These are phyloP conservation scores for Amphiprion clarkii DNA, from an alignment of 2,797 vertebrate species.

Conservation along the genomic window DNA sequence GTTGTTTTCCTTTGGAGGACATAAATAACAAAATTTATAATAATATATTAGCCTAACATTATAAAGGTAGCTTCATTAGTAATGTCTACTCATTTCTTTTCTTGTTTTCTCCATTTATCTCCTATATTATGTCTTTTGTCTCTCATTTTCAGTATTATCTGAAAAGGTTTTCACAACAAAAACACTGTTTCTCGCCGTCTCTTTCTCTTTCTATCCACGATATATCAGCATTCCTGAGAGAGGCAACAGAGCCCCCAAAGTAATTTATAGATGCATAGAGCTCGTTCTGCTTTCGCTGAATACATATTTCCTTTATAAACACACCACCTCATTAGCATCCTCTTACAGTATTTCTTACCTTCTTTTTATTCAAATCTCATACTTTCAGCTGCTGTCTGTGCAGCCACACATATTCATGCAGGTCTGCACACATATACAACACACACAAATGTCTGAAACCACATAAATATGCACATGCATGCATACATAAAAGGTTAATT, in stretches of 20 bases:
- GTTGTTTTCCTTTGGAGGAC: not conserved
- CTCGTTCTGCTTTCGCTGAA: slow-evolving; percentile 44
- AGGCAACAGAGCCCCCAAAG: slow-evolving; percentile 64
- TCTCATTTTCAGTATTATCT: slow-evolving; percentile 16
- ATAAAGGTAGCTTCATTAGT: not conserved
- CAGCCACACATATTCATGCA: slow-evolving; percentile 5
- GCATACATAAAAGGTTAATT: slow-evolving; percentile 6
- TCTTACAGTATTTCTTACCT: slow-evolving; percentile 22
- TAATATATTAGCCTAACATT: not conserved
- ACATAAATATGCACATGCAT: slow-evolving; percentile 22
- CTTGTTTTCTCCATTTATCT: slow-evolving; percentile 1
- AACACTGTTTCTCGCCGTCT: slow-evolving; percentile 31
- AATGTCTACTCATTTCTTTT: not conserved
- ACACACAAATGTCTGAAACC: not conserved
- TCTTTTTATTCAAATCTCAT: slow-evolving; percentile 35
- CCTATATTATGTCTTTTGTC: not conserved
- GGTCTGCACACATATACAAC: not conserved
- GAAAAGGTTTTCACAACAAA: slow-evolving; percentile 6
- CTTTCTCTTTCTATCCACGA: slow-evolving; percentile 39
- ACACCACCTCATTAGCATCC: slow-evolving; percentile 50
- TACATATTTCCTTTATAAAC: slow-evolving; percentile 54
- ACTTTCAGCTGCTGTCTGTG: not conserved
- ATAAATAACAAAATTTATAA: not conserved
- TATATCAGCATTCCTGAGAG: slow-evolving; percentile 60
- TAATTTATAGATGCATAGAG: slow-evolving; percentile 60